Percentiles rank a stretch among this genome's conserved stretches.
These are phyloP conservation scores for Moxostoma hubbsi DNA, from an alignment of 2,797 vertebrate species.

Conservation along the genomic window DNA sequence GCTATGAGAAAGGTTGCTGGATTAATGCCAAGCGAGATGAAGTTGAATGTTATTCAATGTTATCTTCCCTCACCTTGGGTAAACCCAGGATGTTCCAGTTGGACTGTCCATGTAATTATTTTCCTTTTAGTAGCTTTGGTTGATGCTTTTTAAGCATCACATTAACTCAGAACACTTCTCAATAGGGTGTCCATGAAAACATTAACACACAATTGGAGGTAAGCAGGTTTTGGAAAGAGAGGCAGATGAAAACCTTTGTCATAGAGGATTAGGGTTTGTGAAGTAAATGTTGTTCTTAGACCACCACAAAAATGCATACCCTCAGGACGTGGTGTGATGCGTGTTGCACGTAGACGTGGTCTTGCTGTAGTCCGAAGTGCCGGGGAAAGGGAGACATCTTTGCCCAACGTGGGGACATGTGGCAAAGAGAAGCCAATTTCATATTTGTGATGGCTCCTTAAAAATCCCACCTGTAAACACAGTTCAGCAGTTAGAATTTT, in stretches of 20 bases:
- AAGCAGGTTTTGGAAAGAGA: background rate
- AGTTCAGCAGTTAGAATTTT: background rate
- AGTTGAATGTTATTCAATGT: background rate
- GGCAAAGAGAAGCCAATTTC: constrained; percentile 86
- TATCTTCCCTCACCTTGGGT: too few relatives aligned
- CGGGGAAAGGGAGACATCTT: constrained; percentile 75
- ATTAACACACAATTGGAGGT: too few relatives aligned
- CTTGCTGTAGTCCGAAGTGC: constrained; percentile 67
- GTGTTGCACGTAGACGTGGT: constrained; percentile 76
- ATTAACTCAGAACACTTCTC: too few relatives aligned
- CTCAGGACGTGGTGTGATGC: constrained; percentile 75
- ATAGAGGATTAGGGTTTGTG: too few relatives aligned
- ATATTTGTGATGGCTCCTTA: constrained; percentile 88
- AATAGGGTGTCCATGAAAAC: too few relatives aligned
- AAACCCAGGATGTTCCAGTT: constrained; percentile 3
- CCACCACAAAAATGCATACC: constrained; percentile 65
- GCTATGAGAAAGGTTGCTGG: background rate
- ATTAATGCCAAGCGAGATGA: background rate
- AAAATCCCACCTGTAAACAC: constrained; percentile 83
- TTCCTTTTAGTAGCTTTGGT: too few relatives aligned
- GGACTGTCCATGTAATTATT: background rate
- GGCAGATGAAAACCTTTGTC: background rate
- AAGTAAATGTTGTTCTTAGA: too few relatives aligned
- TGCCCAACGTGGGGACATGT: constrained; percentile 74
- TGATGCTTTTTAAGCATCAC: too few relatives aligned